phyloP scores from a whole-genome alignment of 92 coral and sea anemone genomes.

The Palythoa heliodiscus region DNA sequence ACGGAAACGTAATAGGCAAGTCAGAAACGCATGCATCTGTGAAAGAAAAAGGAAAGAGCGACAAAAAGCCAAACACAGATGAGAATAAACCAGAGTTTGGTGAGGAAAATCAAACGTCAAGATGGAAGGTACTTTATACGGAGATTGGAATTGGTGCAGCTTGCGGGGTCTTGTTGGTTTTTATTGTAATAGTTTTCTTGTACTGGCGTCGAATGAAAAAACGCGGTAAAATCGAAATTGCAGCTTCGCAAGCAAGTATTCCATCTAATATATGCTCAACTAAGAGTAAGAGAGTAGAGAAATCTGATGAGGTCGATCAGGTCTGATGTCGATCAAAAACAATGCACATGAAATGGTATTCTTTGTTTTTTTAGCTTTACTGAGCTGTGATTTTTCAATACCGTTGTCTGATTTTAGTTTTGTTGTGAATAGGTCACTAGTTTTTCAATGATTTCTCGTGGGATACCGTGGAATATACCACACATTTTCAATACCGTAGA shows the following conservation, averaged over 20 bases:
- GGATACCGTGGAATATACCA: too few relatives aligned
- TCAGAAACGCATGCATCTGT: neutral
- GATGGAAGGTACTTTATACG: neutral
- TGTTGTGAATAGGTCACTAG: too few relatives aligned
- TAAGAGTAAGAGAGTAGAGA: too few relatives aligned
- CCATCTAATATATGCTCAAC: too few relatives aligned
- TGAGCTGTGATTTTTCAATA: too few relatives aligned
- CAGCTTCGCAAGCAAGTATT: neutral
- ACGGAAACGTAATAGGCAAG: neutral
- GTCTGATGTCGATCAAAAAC: too few relatives aligned
- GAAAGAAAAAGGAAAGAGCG: neutral
- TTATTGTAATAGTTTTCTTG: neutral
- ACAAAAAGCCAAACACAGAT: neutral
- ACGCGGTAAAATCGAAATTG: constrained; percentile 21
- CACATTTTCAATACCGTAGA: too few relatives aligned
- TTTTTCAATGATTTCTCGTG: too few relatives aligned
- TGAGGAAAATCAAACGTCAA: neutral
- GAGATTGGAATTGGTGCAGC: neutral
- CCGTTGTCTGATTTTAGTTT: too few relatives aligned
- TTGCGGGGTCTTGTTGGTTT: neutral
- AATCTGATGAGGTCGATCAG: too few relatives aligned
- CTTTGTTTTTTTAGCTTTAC: too few relatives aligned
- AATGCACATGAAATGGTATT: too few relatives aligned
- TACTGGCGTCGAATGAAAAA: constrained; percentile 15
- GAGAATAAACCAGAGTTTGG: neutral